Base-by-base conservation (phyloP, 2,888 invertebrate genomes). In the Chaitophorus viminalis region DNA sequence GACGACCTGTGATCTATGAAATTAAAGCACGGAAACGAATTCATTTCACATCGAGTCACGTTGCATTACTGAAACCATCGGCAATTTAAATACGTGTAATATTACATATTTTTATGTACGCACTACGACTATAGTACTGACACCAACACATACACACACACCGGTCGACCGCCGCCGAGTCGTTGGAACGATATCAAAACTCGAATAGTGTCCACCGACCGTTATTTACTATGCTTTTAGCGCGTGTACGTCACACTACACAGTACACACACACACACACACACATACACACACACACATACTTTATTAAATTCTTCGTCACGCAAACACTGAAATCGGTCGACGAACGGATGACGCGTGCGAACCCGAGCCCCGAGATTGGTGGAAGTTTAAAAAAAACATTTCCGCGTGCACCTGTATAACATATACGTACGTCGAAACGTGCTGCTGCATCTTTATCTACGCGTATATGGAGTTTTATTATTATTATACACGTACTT, bases 141-240 rank as follows among this genome's bases (percentile, higher is more conserved):
- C n/a, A n/a, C n/a, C n/a, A n/a, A n/a, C n/a, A n/a, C n/a, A n/a
- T 65, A 31, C 65, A 65, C 29, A 29, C 14, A 29, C 14, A 70
- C 29, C 29, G 29, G 31, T 31, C 68, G 9, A 25, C 11, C 68
- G 68, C 31, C 31, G 31, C 31, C 31, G 17, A 3, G 70, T 31
- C n/a, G 31, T 70, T 70, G 70, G 70, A 70, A 70, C 29, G 70
- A 31, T 70, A 11, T 31, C 70, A 70, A 70, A 31, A 70, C 70
- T 29, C 70, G 29, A 29, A 60, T 14, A 4, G 14, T 70, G 70
- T 70, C 29, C 11, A 31, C 70, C 31, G 70, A 29, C 29, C 70
- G 29, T 70, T 70, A 31, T 70, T 70, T 31, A 70, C 70, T 14
- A 31, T 14, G 70, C 29, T 70, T 70, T 70, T 70, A 70, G 68